Evolutionary conservation across 2,113 vertebrate genomes (phyloP).

Genomic region (Pseudorhombus dupliciocellatus): DNA sequence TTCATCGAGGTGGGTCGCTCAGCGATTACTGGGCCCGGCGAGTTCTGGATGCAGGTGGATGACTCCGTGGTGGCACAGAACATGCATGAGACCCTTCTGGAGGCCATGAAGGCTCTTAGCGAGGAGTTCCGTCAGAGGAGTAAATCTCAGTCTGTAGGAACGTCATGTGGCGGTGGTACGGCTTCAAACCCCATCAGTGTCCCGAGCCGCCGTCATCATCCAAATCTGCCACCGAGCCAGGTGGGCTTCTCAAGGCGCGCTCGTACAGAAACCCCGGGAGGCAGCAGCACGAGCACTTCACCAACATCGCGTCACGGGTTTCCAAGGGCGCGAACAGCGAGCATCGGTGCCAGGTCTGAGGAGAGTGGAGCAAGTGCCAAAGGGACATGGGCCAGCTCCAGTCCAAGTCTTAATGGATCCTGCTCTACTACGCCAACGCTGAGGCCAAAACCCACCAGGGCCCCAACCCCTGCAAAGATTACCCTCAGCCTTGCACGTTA

Average conservation of each 20-base stretch:
- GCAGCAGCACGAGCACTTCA: conserved; percentile 82
- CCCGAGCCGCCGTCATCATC: conserved; percentile 76
- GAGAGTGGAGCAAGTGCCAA: conserved; percentile 69
- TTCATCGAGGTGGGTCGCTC: conserved; percentile 88
- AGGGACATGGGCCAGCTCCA: conserved; percentile 80
- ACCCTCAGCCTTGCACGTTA: conserved; percentile 82
- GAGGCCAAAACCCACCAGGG: conserved; percentile 80
- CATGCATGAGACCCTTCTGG: conserved; percentile 87
- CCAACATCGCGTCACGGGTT: conserved; percentile 77
- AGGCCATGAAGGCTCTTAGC: conserved; percentile 86
- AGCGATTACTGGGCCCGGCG: conserved; percentile 82
- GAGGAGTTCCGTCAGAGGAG: conserved; percentile 85
- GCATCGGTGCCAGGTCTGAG: conserved; percentile 80
- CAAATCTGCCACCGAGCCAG: conserved; percentile 75
- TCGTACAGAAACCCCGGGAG: conserved; percentile 79
- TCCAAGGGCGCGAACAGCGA: conserved; percentile 80
- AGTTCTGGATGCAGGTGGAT: conserved; percentile 90
- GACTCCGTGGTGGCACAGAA: conserved; percentile 85
- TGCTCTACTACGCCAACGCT: conserved; percentile 83
- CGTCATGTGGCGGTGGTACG: conserved; percentile 79
- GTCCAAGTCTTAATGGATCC: conserved; percentile 83
- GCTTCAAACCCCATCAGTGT: conserved; percentile 85
- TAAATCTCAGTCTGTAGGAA: conserved; percentile 84
- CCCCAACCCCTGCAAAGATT: conserved; percentile 83
- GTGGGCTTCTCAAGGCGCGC: conserved; percentile 82